Conservation (phyloP, 2,797 vertebrate species). For the Molossus molossus region DNA sequence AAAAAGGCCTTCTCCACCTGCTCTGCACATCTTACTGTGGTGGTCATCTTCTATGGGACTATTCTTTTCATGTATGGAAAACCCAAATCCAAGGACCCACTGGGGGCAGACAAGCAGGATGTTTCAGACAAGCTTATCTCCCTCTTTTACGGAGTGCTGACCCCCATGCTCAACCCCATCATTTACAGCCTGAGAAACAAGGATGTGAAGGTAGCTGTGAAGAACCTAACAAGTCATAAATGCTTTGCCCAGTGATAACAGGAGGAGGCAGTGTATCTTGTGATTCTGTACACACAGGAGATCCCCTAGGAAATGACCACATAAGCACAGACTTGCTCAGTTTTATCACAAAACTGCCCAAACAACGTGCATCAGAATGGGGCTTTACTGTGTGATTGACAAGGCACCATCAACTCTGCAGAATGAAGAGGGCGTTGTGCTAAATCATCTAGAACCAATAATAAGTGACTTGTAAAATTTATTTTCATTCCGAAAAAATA, state of each 20-base stretch:
- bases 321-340: background rate
- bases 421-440: background rate
- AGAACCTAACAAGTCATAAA: slow-evolving; percentile 59
- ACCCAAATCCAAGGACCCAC: slow-evolving; percentile 75
- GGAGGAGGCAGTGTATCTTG: background rate
- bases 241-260: background rate
- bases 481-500: slow-evolving; percentile 13
- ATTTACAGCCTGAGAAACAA: slow-evolving; percentile 82
- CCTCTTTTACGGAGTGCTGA: slow-evolving; percentile 79
- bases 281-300: background rate
- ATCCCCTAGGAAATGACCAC: background rate
- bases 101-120: slow-evolving; percentile 63
- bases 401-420: background rate
- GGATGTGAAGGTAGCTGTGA: slow-evolving; percentile 74
- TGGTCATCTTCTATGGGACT: slow-evolving; percentile 79
- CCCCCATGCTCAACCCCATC: slow-evolving; percentile 81
- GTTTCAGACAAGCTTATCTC: slow-evolving; percentile 80
- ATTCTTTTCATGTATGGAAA: slow-evolving; percentile 82
- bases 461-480: background rate
- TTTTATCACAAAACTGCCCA: background rate
- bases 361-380: background rate
- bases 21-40: slow-evolving; percentile 79
- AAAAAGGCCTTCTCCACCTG: slow-evolving; percentile 84
- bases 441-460: slow-evolving; percentile 8
- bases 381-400: background rate